Evolutionary conservation across 1,140 invertebrate genomes (phyloP).

Genomic region (Hyles euphorbiae): DNA sequence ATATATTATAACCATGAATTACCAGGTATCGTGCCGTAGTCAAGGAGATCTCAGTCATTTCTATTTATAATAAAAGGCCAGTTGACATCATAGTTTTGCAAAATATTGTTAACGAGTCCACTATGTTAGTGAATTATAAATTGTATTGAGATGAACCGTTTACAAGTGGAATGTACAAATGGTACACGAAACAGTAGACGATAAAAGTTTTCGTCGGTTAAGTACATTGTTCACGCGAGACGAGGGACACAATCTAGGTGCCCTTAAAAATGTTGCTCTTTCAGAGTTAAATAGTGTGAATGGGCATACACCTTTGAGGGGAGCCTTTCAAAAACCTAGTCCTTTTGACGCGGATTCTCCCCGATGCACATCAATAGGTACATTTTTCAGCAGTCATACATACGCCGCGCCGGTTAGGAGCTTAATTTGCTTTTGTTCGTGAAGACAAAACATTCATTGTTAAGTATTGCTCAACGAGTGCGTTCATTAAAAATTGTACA

Average conservation of each 20-base stretch:
- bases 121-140: too few relatives aligned
- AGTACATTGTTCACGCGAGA: too few relatives aligned
- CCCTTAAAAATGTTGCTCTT: slow-evolving; percentile 1
- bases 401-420: too few relatives aligned
- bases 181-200: too few relatives aligned
- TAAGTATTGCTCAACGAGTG: too few relatives aligned
- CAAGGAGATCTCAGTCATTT: slow-evolving; percentile 13
- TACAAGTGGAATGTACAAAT: too few relatives aligned
- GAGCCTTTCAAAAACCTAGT: slow-evolving; percentile 1
- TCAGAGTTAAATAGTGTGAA: slow-evolving; percentile 17
- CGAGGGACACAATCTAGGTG: not conserved
- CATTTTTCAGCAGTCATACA: not conserved
- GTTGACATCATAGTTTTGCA: slow-evolving; percentile 14
- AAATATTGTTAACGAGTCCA: too few relatives aligned
- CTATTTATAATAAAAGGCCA: slow-evolving; percentile 7
- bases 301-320: slow-evolving; percentile 13
- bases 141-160: too few relatives aligned
- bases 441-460: too few relatives aligned
- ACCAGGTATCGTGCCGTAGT: not conserved
- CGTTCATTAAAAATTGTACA: not conserved
- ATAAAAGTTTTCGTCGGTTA: too few relatives aligned
- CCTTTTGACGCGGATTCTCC: slow-evolving; percentile 4
- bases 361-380: slow-evolving; percentile 9
- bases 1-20: too few relatives aligned
- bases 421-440: too few relatives aligned